These are phyloP conservation scores for Parazoanthus darwini DNA, from an alignment of 92 coral and sea anemone genomes.

Conservation along the genomic window DNA sequence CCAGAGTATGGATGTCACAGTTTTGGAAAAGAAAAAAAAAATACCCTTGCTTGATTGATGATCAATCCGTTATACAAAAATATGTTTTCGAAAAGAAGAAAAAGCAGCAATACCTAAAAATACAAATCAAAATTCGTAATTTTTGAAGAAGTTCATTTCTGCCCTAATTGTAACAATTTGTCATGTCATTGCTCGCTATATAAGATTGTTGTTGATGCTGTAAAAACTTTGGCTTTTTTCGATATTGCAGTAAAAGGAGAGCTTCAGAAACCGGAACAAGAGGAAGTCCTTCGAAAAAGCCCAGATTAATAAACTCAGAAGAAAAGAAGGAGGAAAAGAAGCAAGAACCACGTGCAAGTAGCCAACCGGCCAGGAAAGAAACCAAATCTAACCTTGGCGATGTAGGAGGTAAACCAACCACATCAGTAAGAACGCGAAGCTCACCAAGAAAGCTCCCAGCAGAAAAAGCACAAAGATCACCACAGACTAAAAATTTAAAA, in stretches of 20 bases:
- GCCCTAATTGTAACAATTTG: too few relatives aligned
- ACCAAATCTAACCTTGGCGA: not conserved
- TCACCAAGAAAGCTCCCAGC: slow-evolving; percentile 13
- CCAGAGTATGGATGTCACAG: too few relatives aligned
- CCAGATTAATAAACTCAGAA: not conserved
- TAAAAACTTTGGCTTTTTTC: not conserved
- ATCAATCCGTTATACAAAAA: too few relatives aligned
- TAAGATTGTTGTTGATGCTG: not conserved
- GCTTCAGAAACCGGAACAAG: not conserved
- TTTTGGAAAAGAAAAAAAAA: too few relatives aligned
- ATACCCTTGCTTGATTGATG: too few relatives aligned
- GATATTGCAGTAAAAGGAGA: slow-evolving; percentile 18
- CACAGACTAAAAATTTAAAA: not conserved
- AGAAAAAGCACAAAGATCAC: not conserved
- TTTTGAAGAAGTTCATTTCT: not conserved
- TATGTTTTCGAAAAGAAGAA: too few relatives aligned
- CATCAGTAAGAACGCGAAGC: slow-evolving; percentile 12
- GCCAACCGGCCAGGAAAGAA: not conserved
- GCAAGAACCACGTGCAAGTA: not conserved
- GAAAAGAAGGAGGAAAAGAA: not conserved
- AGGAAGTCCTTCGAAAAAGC: slow-evolving; percentile 23
- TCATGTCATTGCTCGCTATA: too few relatives aligned
- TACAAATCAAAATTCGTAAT: not conserved
- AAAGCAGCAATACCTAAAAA: not conserved
- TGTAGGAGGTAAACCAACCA: not conserved